Conservation (phyloP, 1,140 invertebrate species). For the Streblospio benedicti region DNA sequence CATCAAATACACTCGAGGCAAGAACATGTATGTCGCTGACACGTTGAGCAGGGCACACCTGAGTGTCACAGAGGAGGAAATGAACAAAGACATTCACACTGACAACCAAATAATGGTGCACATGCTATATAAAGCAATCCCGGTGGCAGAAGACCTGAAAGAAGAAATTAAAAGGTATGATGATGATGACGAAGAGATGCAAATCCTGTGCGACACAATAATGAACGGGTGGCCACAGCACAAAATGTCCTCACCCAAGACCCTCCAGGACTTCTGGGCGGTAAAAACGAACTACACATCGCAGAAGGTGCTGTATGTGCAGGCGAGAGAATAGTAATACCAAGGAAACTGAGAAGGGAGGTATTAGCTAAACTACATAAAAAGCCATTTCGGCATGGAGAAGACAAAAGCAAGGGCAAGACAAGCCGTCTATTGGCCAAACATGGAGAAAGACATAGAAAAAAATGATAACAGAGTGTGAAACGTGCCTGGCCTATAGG, state of each 20-base stretch:
- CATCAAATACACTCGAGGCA: slow-evolving; percentile 37
- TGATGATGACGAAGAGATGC: background rate
- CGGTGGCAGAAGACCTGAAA: background rate
- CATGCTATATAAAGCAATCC: background rate
- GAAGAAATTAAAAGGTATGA: background rate
- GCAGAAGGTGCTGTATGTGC: slow-evolving; percentile 20
- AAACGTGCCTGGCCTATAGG: slow-evolving; percentile 17
- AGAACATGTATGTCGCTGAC: slow-evolving; percentile 45
- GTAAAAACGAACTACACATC: slow-evolving; percentile 20
- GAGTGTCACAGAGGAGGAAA: background rate
- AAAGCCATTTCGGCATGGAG: slow-evolving; percentile 21
- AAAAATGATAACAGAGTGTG: slow-evolving; percentile 18
- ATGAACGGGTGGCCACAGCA: background rate
- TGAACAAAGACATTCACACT: background rate
- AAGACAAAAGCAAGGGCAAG: slow-evolving; percentile 18
- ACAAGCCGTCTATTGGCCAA: slow-evolving; percentile 23
- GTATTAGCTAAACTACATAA: slow-evolving; percentile 20
- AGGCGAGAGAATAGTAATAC: slow-evolving; percentile 21
- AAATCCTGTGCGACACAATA: background rate
- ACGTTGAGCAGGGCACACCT: slow-evolving; percentile 9
- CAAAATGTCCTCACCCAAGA: background rate
- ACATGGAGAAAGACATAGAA: slow-evolving; percentile 24
- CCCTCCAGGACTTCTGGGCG: background rate
- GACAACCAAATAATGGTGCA: too few relatives aligned
- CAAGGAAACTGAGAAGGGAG: slow-evolving; percentile 10